A percentile compares a stretch with the other conserved stretches of the same genome.
Evolutionary conservation across 2,113 vertebrate genomes (phyloP).

Genomic region (Hippopotamus amphibius): DNA sequence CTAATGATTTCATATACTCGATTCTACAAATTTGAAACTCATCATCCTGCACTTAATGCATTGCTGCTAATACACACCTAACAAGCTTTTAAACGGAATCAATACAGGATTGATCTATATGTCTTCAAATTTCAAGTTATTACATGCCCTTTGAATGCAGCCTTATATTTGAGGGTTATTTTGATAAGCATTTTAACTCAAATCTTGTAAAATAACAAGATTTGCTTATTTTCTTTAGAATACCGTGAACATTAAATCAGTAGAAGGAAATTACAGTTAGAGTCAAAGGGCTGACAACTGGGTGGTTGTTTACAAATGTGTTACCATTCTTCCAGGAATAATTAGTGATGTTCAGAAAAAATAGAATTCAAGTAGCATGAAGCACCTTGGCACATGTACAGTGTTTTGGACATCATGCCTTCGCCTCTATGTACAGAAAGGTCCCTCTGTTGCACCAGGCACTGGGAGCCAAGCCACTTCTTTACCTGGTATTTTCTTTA

Average conservation of each 20-base stretch:
- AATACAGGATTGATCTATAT: background rate
- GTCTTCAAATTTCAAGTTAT: background rate
- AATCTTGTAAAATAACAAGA: background rate
- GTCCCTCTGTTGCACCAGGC: no score
- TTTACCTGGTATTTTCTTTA: background rate
- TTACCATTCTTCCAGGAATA: background rate
- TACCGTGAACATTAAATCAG: background rate
- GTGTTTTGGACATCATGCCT: accelerated
- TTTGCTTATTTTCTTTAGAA: background rate
- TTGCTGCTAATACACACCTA: background rate
- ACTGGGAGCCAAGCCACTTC: no score
- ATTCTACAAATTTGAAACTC: background rate
- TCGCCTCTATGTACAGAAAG: background rate
- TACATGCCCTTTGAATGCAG: background rate
- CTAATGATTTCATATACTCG: background rate
- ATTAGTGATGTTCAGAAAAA: background rate
- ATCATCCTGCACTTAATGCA: background rate
- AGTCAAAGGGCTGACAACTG: background rate
- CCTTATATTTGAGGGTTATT: background rate
- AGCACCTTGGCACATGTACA: accelerated
- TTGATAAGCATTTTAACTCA: background rate
- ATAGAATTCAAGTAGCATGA: background rate
- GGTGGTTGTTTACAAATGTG: background rate
- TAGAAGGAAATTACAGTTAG: background rate
- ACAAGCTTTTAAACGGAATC: slow-evolving; percentile 28